Base-by-base conservation (phyloP, 64 coral and sea anemone species). In the Montipora capricornis region DNA sequence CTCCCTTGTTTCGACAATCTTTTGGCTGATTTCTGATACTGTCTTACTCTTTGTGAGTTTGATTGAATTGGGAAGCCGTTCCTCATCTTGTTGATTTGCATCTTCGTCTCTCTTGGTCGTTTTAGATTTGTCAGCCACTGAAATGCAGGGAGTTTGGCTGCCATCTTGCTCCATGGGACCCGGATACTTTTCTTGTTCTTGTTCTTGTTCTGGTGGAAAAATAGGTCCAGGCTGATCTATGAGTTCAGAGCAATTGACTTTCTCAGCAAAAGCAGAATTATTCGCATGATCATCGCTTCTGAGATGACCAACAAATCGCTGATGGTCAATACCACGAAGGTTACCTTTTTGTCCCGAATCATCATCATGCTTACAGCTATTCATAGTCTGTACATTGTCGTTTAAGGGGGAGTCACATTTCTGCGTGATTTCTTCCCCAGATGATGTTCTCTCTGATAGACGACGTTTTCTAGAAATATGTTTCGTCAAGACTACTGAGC, bases 1-100 rank as follows among this genome's bases (percentile, higher is more conserved):
- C 4, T 92, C 80, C 67, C 90, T 84, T 22, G 90, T 92, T 57
- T 92, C 80, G 2, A 85, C 15, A 47, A 92, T 68, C 53, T 92
- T 85, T 64, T 47, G 68, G 6, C 73, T 84, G 81, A 59, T 78
- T 74, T 92, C 82, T 19, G 16, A 75, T 20, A 82, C n/a, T 19
- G 48, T 83, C 26, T 37, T 37, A 37, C 37, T 37, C 37, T 24
- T 82, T 0, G 68, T 47, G 13, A 91, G 67, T 26, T 8, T 58
- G 15, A 52, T 47, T n/a, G 70, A 48, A 60, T 49, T 59, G 29
- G 24, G 66, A 60, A 29, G 14, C 46, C 53, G 73, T 50, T 15
- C 49, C 4, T 15, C 22, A 44, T 4, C 6, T 73, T 73, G 9
- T 5, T 57, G 45, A 37, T 2, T 82, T 53, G n/a, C 71, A 19